Evolutionary conservation across 2,888 invertebrate species (phyloP), one percentile per base, ranked within the genome.

Genomic region (Scrobipalpa atriplicella): DNA sequence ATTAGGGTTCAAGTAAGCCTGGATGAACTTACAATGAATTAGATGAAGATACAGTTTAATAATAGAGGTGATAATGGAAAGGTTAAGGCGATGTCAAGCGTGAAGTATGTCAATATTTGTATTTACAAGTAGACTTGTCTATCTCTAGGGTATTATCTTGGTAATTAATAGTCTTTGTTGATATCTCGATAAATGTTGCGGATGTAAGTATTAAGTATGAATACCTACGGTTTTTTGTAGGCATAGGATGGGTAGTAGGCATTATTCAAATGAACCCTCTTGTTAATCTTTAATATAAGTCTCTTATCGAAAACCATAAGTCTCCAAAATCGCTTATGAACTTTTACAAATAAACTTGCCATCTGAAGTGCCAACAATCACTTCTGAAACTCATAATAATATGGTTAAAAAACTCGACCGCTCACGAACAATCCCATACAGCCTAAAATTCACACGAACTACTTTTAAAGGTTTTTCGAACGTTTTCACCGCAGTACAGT

Each of bases 61-160:
- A 88, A 89, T 88, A 87, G 83, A 80, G 79, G 68, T 67, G 77
- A 82, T 82, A 84, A 84, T 78, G 77, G 69, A 78, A 73, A 82
- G 91, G 91, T 90, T 90, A 91, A 91, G 90, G 90, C 80, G 80
- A 79, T 86, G 87, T 89, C 90, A 86, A 69, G 69, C 73, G 71
- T 71, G 83, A 88, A 86, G 83, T 87, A 83, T 87, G 91, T 92
- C 90, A 92, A 92, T 90, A 91, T 90, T 89, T 88, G 83, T 85
- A 66, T 64, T 68, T 65, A 64, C 66, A 43, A 64, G 51, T 11
- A 13, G 56, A 52, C 63, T n/a, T 16, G 41, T 56, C 62, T 67
- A 67, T 67, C 66, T 64, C 64, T 47, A 13, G 62, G 43, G 58
- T 65, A 51, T 70, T 72, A 73, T 72, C 69, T 19, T 41, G 18